Percentiles rank a stretch among this genome's conserved stretches.
Conservation (phyloP, 1,140 invertebrate genomes). For the Ips nitidus region DNA sequence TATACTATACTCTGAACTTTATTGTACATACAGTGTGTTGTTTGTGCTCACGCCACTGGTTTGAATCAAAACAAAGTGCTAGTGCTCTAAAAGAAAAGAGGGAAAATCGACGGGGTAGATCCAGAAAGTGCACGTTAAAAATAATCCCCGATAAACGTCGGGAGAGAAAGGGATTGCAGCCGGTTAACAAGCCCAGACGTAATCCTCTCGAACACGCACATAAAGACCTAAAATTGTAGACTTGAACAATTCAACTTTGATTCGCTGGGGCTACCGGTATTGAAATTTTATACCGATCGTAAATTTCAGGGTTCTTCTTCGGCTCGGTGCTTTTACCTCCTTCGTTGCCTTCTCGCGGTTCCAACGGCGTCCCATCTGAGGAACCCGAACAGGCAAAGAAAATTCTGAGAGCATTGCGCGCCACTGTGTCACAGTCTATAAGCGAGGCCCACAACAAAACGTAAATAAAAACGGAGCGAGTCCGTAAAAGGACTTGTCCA, state of each 20-base stretch:
- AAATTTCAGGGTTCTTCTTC: conserved; percentile 16
- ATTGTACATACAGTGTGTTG: no score
- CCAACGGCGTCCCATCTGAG: no score
- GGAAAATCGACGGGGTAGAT: background rate
- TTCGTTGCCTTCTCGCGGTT: background rate
- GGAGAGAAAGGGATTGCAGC: conserved; percentile 37
- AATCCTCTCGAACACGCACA: conserved; percentile 43
- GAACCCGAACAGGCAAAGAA: no score
- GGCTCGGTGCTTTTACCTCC: conserved; percentile 4
- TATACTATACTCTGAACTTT: no score
- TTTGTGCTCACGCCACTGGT: no score
- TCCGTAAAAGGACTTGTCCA: conserved; percentile 27
- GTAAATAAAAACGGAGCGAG: conserved; percentile 18
- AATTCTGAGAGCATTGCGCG: background rate
- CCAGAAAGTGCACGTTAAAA: conserved; percentile 40
- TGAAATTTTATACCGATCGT: conserved; percentile 38
- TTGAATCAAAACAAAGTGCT: no score
- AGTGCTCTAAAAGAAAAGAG: no score
- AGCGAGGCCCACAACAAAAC: conserved; percentile 8
- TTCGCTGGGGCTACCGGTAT: conserved; percentile 41
- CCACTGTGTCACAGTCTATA: background rate
- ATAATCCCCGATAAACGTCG: conserved; percentile 40
- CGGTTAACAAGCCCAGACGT: conserved; percentile 37
- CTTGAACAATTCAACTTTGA: conserved; percentile 36
- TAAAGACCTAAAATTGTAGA: conserved; percentile 44